phyloP scores from a whole-genome alignment of 2,888 invertebrate genomes.

The Leptarthrus brevirostris region DNA sequence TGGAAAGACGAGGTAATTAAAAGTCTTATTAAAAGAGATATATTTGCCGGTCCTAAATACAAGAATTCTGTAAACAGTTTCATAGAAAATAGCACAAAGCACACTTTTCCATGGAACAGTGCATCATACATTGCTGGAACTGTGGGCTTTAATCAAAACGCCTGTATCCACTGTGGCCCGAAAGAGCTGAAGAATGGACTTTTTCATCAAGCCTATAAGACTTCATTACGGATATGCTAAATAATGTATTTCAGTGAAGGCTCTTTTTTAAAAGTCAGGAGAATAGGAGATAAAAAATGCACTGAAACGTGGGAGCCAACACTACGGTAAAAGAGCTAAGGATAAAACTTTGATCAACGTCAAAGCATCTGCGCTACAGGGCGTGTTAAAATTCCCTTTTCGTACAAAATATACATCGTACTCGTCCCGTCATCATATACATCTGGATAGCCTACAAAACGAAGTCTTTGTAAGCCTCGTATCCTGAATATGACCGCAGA shows the following conservation, averaged over 20 bases:
- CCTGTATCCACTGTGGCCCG: not conserved
- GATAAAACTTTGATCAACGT: slow-evolving; percentile 38
- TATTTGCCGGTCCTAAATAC: slow-evolving; percentile 29
- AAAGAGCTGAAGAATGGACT: slow-evolving; percentile 34
- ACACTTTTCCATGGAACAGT: not conserved
- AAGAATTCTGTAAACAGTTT: slow-evolving; percentile 32
- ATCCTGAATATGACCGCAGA: slow-evolving; percentile 22
- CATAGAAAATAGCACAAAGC: slow-evolving; percentile 22
- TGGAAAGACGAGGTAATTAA: slow-evolving; percentile 5
- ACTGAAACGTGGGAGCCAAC: slow-evolving; percentile 35
- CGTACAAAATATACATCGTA: slow-evolving; percentile 5
- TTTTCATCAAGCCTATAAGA: slow-evolving; percentile 30
- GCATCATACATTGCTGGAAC: slow-evolving; percentile 10
- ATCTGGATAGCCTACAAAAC: slow-evolving; percentile 11
- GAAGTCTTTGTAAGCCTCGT: slow-evolving; percentile 4
- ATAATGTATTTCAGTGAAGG: slow-evolving; percentile 29
- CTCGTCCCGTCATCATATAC: not conserved
- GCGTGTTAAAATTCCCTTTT: slow-evolving; percentile 42
- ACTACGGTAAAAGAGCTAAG: slow-evolving; percentile 9
- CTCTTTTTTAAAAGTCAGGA: slow-evolving; percentile 26
- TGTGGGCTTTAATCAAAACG: slow-evolving; percentile 39
- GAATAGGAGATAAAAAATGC: slow-evolving; percentile 37
- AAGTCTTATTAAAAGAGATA: not conserved
- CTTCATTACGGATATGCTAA: slow-evolving; percentile 41
- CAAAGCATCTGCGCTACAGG: slow-evolving; percentile 35